phyloP scores from a whole-genome alignment of 2,797 vertebrate species.

The Spondyliosoma cantharus region DNA sequence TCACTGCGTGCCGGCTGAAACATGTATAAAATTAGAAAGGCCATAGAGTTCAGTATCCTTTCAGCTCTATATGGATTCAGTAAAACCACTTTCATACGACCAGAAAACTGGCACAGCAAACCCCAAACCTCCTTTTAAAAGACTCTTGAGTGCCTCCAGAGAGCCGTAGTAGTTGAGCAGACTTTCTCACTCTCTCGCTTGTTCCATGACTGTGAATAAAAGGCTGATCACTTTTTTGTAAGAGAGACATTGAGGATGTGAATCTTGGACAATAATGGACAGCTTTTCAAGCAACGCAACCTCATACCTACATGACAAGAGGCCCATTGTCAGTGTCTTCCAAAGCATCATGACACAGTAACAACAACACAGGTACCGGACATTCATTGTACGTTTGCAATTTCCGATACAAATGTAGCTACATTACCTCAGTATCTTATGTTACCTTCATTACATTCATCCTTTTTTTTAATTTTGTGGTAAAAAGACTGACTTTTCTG shows the following conservation, averaged over 20 bases:
- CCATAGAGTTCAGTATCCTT: conserved; percentile 34
- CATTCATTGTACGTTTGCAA: too few species aligned
- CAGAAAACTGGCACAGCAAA: conserved; percentile 51
- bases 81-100: conserved; percentile 66
- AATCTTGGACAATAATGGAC: not conserved
- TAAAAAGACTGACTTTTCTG: too few species aligned
- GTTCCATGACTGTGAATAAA: conserved; percentile 17
- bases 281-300: too few species aligned
- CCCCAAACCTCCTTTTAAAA: conserved; percentile 57
- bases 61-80: conserved; percentile 56
- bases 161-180: conserved; percentile 20
- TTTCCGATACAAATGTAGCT: too few species aligned
- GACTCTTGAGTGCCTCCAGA: conserved; percentile 18
- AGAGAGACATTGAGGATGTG: not conserved
- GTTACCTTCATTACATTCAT: too few species aligned
- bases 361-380: too few species aligned
- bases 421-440: too few species aligned
- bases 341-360: too few species aligned
- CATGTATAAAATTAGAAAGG: conserved; percentile 54
- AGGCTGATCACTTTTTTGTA: not conserved
- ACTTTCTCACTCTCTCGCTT: conserved; percentile 15
- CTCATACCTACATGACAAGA: too few species aligned
- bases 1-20: conserved; percentile 40
- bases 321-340: too few species aligned
- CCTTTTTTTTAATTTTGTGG: too few species aligned